Evolutionary conservation across 2,113 vertebrate genomes (phyloP), one percentile per base, ranked within the genome.

Genomic region (Conger conger): DNA sequence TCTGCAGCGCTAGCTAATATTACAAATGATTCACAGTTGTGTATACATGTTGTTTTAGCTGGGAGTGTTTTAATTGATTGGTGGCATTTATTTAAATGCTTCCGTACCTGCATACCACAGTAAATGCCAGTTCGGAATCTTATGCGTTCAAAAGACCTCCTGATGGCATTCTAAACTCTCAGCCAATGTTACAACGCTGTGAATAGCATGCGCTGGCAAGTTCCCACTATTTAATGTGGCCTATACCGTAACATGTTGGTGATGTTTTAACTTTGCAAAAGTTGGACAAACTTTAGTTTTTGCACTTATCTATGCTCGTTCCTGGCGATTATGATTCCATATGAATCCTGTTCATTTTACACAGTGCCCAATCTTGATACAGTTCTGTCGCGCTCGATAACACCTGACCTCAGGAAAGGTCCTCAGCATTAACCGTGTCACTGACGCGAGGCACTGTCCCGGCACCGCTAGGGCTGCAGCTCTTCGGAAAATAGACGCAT

Each of bases 401-500:
- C 80, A 81, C 57, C 77, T 87, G 85, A 88, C 82, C 84, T 85
- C 84, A 60, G 83, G 86, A 87, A 83, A 86, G 76, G 80, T 86
- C 86, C 81, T 63, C 50, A 27, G 83, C 85, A 86, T 80, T 57
- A 81, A 60, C 82, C 83, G 84, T 82, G 84, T 50, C 86, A 80
- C 86, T 68, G 84, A 80, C 42, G 89, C 86, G 87, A 89, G 88
- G 88, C 90, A 90, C 87, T 85, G 88, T 83, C 86, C 57, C 57
- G 79, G 85, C 20, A 79, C 88, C 87, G 85, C 89, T 87, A 84
- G 86, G 89, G 87, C 85, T 76, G 86, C 86, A 82, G 93, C 94
- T 83, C 85, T 84, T 94, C 94, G 85, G 68, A 94, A 95, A 95
- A 95, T 94, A 94, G 93, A 91, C 83, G 37, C 83, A 84, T 88